These are phyloP conservation scores for Sialis lutaria DNA, from an alignment of 2,888 invertebrate species.

Conservation along the genomic window DNA sequence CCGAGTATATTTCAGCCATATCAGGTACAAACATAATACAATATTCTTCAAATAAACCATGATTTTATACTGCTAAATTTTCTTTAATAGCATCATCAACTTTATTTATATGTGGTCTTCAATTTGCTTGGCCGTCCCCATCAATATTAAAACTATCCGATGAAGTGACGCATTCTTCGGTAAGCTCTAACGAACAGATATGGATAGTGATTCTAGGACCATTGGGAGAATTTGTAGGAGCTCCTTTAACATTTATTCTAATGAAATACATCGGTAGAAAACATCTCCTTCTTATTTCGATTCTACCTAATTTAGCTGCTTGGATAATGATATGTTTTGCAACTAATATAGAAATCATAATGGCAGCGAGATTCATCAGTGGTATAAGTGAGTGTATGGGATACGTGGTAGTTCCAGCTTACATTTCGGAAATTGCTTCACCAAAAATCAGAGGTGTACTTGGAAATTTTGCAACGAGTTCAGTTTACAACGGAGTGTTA, in stretches of 20 bases:
- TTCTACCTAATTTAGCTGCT: not conserved
- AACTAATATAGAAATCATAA: not conserved
- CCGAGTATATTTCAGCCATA: no score
- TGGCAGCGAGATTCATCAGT: constrained; percentile 28
- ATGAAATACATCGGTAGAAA: constrained; percentile 2
- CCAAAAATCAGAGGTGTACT: constrained; percentile 37
- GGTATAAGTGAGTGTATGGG: constrained; percentile 34
- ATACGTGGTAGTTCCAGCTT: constrained; percentile 32
- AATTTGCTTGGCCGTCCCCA: constrained; percentile 3
- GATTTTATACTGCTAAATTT: no score
- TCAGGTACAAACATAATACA: no score
- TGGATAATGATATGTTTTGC: constrained; percentile 4
- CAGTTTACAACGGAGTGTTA: constrained; percentile 36
- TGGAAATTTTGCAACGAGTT: constrained; percentile 40
- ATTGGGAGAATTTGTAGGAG: constrained; percentile 3
- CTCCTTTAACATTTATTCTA: not conserved
- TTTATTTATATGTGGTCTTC: not conserved
- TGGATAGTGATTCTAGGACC: constrained; percentile 3
- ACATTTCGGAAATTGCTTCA: constrained; percentile 41
- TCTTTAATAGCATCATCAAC: not conserved
- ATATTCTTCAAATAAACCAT: no score
- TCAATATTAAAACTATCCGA: not conserved
- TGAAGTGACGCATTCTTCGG: not conserved
- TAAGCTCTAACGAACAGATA: not conserved
- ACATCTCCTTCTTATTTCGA: not conserved